phyloP scores from a whole-genome alignment of 2,113 vertebrate genomes.

The Ictalurus punctatus region DNA sequence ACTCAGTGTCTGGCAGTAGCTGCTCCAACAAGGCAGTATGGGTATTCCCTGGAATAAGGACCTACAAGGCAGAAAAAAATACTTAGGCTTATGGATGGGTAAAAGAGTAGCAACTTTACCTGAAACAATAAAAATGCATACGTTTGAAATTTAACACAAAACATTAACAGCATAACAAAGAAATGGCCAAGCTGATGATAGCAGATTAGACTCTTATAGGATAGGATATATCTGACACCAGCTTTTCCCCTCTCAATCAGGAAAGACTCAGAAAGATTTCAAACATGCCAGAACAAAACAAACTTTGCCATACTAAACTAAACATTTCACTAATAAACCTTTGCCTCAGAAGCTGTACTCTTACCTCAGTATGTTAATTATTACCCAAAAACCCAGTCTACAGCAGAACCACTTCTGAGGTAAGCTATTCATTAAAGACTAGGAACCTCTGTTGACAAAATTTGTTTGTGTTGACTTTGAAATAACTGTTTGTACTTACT shows the following conservation, averaged over 20 bases:
- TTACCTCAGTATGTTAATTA: neutral
- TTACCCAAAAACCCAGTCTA: neutral
- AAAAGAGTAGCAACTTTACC: neutral
- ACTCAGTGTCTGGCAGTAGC: conserved; percentile 83
- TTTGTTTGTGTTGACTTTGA: neutral
- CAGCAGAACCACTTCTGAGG: neutral
- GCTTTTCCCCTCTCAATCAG: neutral
- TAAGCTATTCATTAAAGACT: neutral
- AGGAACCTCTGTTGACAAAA: neutral
- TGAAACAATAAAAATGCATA: neutral
- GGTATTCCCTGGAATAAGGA: conserved; percentile 82
- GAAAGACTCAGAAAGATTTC: neutral
- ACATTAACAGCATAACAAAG: neutral
- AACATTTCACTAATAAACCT: neutral
- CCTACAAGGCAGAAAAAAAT: conserved; percentile 62
- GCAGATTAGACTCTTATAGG: neutral
- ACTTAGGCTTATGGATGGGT: neutral
- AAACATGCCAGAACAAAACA: neutral
- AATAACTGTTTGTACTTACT: neutral
- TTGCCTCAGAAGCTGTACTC: neutral
- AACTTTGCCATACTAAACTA: neutral
- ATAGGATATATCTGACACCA: neutral
- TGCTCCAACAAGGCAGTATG: conserved; percentile 80
- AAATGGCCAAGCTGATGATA: neutral
- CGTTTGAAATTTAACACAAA: neutral